Base-by-base conservation (phyloP, 2,797 vertebrate species). In the Synaphobranchus kaupii region DNA sequence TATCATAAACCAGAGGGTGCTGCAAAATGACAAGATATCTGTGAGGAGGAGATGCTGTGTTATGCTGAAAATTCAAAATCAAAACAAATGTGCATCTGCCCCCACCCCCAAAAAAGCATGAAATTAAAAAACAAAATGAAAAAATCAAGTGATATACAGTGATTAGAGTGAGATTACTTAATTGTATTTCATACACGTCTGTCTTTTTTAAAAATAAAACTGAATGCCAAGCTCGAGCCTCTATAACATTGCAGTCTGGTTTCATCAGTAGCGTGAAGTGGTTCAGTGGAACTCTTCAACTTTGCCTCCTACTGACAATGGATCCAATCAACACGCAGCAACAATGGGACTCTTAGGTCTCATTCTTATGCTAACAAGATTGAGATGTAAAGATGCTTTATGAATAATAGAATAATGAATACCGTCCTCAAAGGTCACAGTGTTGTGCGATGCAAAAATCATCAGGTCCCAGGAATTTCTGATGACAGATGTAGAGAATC, bases 241-340 rank as follows among this genome's bases (percentile, higher is more conserved):
- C 78, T n/a, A 25, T n/a, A 8, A 81, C 20, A 56, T 56, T 52
- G n/a, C 50, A 56, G 50, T 2, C 82, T 58, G 82, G 28, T n/a
- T 58, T 83, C 82, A 83, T 56, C 50, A 83, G 82, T 3, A n/a
- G 47, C 82, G 44, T 81, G 47, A 81, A 81, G 78, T 81, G 78
- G 47, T 15, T 81, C 44, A 50, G 78, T 12, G 47, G 44, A 81
- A n/a, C 78, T 81, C 20, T 50, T 81, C 47, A 50, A n/a, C 78
- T 81, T 47, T 50, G 47, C 78, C 78, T 81, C 78, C 78, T 50
- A 22, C 78, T 81, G 78, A 81, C 78, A 81, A 81, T 50, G 10
- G 78, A 48, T 15, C 47, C 78, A 81, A 54, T 83, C 50, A 54
- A 31, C 15, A 52, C 15, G n/a, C n/a, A 13, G 12, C 82, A 56